phyloP scores from a whole-genome alignment of 2,797 vertebrate genomes.

The Hemitrygon akajei region DNA sequence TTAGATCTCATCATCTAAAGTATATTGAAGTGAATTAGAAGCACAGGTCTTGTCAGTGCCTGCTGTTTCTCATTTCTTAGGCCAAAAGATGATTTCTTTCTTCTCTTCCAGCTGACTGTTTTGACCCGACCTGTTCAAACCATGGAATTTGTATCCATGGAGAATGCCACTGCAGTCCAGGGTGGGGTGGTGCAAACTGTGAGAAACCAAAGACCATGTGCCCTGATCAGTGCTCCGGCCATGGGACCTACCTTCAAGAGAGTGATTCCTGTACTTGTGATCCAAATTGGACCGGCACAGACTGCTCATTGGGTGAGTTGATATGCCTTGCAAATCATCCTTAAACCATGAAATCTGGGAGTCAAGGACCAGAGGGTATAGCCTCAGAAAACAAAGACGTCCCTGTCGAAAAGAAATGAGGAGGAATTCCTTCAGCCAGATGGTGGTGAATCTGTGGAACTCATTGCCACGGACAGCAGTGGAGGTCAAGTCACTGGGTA shows the following conservation, averaged over 20 bases:
- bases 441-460: too few relatives aligned
- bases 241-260: slow-evolving; percentile 83
- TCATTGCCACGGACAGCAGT: too few relatives aligned
- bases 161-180: slow-evolving; percentile 89
- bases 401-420: too few relatives aligned
- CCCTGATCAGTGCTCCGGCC: slow-evolving; percentile 89
- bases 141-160: slow-evolving; percentile 88
- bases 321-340: slow-evolving; percentile 22
- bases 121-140: slow-evolving; percentile 81
- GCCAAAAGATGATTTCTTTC: slow-evolving; percentile 40
- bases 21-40: slow-evolving; percentile 66
- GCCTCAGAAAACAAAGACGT: too few relatives aligned
- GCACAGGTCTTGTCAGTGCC: slow-evolving; percentile 52
- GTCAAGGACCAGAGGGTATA: too few relatives aligned
- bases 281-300: slow-evolving; percentile 83
- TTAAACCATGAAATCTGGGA: slow-evolving; percentile 4
- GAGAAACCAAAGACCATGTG: slow-evolving; percentile 88
- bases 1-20: slow-evolving; percentile 70
- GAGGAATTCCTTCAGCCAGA: too few relatives aligned
- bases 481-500: too few relatives aligned
- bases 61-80: slow-evolving; percentile 53
- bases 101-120: slow-evolving; percentile 70
- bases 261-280: slow-evolving; percentile 83
- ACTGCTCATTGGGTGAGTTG: slow-evolving; percentile 84
- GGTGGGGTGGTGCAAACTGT: slow-evolving; percentile 86